Base-by-base conservation (phyloP, 2,797 vertebrate species). In the Enteromius mattozi region DNA sequence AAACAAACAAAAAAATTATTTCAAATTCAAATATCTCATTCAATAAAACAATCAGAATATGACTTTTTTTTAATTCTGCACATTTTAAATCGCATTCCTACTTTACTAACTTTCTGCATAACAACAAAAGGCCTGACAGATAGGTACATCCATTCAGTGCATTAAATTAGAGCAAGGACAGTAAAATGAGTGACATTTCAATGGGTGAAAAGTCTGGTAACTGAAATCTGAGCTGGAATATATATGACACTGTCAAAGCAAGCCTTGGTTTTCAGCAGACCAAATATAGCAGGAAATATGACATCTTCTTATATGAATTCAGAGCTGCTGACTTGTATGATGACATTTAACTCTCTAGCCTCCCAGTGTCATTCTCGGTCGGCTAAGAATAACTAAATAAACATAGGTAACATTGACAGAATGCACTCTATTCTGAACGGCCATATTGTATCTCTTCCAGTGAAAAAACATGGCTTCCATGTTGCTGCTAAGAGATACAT, bases 161-260 rank as follows among this genome's bases (percentile, higher is more conserved):
- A 68, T 86, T 78, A 86, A 78, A 74, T 74, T 61, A 63, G 74
- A 86, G 45, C 78, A 42, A 6, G 47, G 72, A 72, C 77, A 81
- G 47, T 83, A 47, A 61, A 85, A 70, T 74, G 14, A 76, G 33
- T 30, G 59, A 72, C 17, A 35, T 30, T 70, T 45, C 78, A 75
- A 69, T 27, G 24, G 61, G 35, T 59, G 47, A 59, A 76, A 47
- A 81, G 78, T 68, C 33, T 13, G 49, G 61, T 59, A 59, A n/a
- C 70, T 69, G 71, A 81, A 78, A 72, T 45, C 27, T 42, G 12
- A 59, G 63, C 16, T 72, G 54, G 33, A 80, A 85, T 65, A 65
- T 61, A 30, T 61, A 24, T 69, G 49, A 85, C 42, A 76, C 63
- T 80, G 69, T 80, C 78, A 68, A 80, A 80, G 59, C 49, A 74